phyloP scores from a whole-genome alignment of 1,140 invertebrate genomes.

The Hypsibius dujardini region DNA sequence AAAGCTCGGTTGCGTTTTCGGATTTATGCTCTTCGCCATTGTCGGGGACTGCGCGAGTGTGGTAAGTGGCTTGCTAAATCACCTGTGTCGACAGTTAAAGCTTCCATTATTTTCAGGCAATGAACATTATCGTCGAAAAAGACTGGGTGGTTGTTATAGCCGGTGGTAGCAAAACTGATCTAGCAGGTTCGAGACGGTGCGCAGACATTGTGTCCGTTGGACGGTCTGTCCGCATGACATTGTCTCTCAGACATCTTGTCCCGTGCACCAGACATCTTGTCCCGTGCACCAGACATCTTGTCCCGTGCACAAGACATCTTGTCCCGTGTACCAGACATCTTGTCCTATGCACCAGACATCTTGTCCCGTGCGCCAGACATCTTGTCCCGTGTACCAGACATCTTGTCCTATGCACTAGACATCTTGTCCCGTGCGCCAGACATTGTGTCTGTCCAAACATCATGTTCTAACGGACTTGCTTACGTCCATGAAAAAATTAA shows the following conservation, averaged over 20 bases:
- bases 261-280: neutral
- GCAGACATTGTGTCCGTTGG: neutral
- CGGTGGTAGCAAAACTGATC: conserved; percentile 26
- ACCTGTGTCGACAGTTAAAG: conserved; percentile 19
- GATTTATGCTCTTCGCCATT: conserved; percentile 22
- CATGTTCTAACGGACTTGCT: too few species aligned
- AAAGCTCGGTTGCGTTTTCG: conserved; percentile 24
- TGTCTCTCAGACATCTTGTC: conserved; percentile 17
- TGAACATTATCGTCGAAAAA: conserved; percentile 36
- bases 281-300: too few species aligned
- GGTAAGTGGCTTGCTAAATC: conserved; percentile 10
- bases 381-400: conserved; percentile 14
- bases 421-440: too few species aligned
- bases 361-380: too few species aligned
- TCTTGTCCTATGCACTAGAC: conserved; percentile 34
- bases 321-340: too few species aligned
- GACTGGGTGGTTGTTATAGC: conserved; percentile 40
- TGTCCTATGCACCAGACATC: too few species aligned
- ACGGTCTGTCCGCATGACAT: neutral
- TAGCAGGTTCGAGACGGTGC: conserved; percentile 27
- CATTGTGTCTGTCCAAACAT: too few species aligned
- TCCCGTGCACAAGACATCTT: too few species aligned
- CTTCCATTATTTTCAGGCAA: conserved; percentile 25
- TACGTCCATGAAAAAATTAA: too few species aligned
- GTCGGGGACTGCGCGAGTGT: neutral